Evolutionary conservation across 2,888 invertebrate genomes (phyloP).

Genomic region (Synergus japonicus): DNA sequence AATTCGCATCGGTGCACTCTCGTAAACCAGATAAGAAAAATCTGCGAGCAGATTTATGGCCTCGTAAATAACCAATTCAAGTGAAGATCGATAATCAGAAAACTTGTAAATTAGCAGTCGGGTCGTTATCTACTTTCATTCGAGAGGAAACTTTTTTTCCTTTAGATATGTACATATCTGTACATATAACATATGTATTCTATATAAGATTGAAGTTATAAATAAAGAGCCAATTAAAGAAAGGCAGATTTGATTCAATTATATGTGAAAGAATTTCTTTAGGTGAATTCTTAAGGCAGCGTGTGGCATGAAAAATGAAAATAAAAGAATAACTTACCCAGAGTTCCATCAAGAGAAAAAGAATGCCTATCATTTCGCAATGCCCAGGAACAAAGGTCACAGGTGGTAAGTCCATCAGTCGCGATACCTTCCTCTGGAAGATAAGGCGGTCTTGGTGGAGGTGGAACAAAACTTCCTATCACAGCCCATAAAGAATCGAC

Average conservation of each 20-base stretch:
- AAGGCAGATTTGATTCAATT: not conserved
- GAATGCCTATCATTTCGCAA: slow-evolving; percentile 81
- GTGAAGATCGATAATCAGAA: slow-evolving; percentile 13
- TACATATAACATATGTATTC: no score
- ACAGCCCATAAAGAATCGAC: slow-evolving; percentile 75
- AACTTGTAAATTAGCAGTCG: slow-evolving; percentile 14
- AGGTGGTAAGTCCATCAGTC: slow-evolving; percentile 85
- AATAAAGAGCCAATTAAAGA: not conserved
- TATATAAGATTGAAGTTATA: not conserved
- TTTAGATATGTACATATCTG: no score
- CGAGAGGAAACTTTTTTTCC: not conserved
- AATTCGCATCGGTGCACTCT: slow-evolving; percentile 23
- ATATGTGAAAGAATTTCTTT: not conserved
- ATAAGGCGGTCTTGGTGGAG: slow-evolving; percentile 84
- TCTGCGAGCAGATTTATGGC: slow-evolving; percentile 12
- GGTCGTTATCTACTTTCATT: slow-evolving; percentile 4
- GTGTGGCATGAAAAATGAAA: slow-evolving; percentile 57
- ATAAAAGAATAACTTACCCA: slow-evolving; percentile 78
- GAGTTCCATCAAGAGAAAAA: slow-evolving; percentile 80
- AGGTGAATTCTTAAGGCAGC: not conserved
- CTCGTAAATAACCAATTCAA: slow-evolving; percentile 20
- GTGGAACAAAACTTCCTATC: slow-evolving; percentile 81
- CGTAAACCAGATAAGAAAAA: slow-evolving; percentile 23
- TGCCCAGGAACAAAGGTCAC: slow-evolving; percentile 87
- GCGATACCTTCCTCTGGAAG: slow-evolving; percentile 81